Percentiles rank a stretch among this genome's conserved stretches.
These are phyloP conservation scores for Propithecus deckenii DNA, from an alignment of 2,797 vertebrate genomes.

Conservation along the genomic window DNA sequence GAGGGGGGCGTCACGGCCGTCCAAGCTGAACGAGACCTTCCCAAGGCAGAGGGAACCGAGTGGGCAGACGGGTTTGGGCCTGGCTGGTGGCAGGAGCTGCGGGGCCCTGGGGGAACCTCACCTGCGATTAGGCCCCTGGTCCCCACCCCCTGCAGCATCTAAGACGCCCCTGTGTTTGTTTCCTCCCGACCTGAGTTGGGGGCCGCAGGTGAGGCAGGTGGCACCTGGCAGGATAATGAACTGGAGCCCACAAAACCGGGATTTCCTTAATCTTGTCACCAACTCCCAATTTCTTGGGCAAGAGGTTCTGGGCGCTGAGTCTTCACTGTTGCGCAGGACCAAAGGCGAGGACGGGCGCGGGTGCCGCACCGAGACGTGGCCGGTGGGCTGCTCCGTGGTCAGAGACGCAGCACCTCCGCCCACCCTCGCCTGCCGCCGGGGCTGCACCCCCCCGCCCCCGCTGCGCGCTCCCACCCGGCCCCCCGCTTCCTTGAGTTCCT, in stretches of 20 bases:
- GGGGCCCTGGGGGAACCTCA: rapidly evolving
- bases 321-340: rapidly evolving
- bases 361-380: too few species aligned
- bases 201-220: rapidly evolving
- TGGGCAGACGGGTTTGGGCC: background rate
- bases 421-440: background rate
- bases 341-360: rapidly evolving
- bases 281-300: background rate
- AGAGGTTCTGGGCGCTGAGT: background rate
- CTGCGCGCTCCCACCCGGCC: too few species aligned
- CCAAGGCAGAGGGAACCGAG: background rate
- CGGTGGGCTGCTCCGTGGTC: too few species aligned
- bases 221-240: background rate
- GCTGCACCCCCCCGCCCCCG: background rate
- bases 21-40: too few species aligned
- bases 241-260: background rate
- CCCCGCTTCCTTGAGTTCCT: too few species aligned
- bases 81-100: background rate
- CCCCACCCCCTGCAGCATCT: background rate
- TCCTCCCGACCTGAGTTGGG: rapidly evolving
- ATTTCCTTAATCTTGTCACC: background rate
- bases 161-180: rapidly evolving
- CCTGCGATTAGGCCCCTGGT: background rate
- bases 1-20: background rate
- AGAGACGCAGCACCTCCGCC: rapidly evolving